phyloP scores from a whole-genome alignment of 2,888 invertebrate species.

The Lapara coniferarum region DNA sequence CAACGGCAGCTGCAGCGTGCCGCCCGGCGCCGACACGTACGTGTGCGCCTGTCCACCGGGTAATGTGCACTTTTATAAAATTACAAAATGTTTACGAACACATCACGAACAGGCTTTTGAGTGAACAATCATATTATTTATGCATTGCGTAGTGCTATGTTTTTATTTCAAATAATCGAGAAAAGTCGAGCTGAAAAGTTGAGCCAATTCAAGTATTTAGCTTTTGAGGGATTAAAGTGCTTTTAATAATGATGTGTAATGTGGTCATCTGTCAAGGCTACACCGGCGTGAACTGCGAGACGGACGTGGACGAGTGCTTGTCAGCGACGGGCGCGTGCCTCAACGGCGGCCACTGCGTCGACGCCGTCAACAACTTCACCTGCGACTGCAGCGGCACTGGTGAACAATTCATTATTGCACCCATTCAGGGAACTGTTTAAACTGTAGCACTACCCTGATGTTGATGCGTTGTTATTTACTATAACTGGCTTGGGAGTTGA shows the following conservation, averaged over 20 bases:
- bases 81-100: too few relatives aligned
- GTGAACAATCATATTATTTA: too few relatives aligned
- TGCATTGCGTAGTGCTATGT: too few relatives aligned
- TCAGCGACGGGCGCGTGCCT: conserved; percentile 81
- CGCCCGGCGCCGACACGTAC: conserved; percentile 80
- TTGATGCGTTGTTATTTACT: background rate
- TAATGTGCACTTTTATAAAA: conserved; percentile 37
- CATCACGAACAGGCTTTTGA: too few relatives aligned
- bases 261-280: conserved; percentile 75
- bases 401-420: conserved; percentile 38
- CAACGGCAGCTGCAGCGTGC: conserved; percentile 89
- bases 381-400: conserved; percentile 91
- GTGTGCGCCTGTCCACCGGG: conserved; percentile 85
- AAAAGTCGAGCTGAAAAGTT: too few relatives aligned
- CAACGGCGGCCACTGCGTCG: conserved; percentile 89
- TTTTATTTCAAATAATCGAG: too few relatives aligned
- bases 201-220: too few relatives aligned
- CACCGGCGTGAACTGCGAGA: conserved; percentile 88
- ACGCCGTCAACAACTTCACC: conserved; percentile 88
- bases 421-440: too few relatives aligned
- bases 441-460: background rate
- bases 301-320: conserved; percentile 90
- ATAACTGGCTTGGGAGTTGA: too few relatives aligned
- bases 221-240: too few relatives aligned
- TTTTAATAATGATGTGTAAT: too few relatives aligned